Evolutionary conservation across 2,113 vertebrate species (phyloP), one percentile per base, ranked within the genome.

Genomic region (Rafetus swinhoei): DNA sequence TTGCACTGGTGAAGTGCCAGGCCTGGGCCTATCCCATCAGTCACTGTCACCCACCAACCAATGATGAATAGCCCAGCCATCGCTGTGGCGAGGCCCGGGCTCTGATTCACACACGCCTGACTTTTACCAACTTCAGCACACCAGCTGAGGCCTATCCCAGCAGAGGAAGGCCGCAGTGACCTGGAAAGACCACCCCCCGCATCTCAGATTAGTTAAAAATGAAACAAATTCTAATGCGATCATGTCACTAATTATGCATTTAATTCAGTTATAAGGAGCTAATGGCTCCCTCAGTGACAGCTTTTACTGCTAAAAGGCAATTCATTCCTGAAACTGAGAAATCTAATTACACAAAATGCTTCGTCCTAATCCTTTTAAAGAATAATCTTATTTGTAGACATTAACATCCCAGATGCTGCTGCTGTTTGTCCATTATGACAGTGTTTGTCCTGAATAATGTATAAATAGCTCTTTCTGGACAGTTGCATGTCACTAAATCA

Each of bases 341-440:
- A 99, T 99, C 99, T 99, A 99, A 99, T 99, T 99, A 99, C 98
- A 99, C 98, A 98, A 99, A 99, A 99, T 98, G 99, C 98, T 99
- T 98, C 98, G 98, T 98, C 98, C 98, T 99, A 99, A 99, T 99
- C 98, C 99, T 99, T 98, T 99, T 98, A 98, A 98, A 98, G 97
- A 98, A 98, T 99, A 99, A 99, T 99, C 99, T 99, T 99, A 99
- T 99, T 99, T 99, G 98, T 99, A 98, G 98, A 98, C 99, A 99
- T 99, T 99, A 99, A 99, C 99, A 99, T 99, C 98, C 98, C 99
- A 99, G 99, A 99, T 99, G 99, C 98, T 98, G 98, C 98, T 99
- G 98, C 98, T 99, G 98, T 99, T 99, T 99, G 99, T 98, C 98
- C 98, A 99, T 98, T 99, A 98, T 99, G 98, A 98, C 98, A 98